Evolutionary conservation across 2,113 vertebrate species (phyloP).

Genomic region (Oophaga pumilio): DNA sequence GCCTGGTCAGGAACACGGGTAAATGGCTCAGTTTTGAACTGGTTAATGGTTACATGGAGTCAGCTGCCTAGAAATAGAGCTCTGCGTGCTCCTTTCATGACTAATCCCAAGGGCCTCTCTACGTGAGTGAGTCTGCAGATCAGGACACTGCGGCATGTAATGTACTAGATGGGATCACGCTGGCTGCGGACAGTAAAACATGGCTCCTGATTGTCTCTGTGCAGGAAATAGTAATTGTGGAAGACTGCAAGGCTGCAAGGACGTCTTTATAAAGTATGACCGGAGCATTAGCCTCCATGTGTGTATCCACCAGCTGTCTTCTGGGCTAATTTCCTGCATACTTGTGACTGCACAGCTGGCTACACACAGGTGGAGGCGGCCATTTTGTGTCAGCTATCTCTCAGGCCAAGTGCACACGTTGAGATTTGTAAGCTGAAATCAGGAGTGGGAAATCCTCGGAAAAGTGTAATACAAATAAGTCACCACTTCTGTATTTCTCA

Average conservation of each 20-base stretch:
- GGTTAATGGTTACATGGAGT: neutral
- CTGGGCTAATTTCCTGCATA: neutral
- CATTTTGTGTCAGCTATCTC: neutral
- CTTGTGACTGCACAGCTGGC: neutral
- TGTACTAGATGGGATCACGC: neutral
- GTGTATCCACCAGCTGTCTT: neutral
- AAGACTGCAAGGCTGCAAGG: neutral
- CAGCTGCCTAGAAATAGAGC: conserved; percentile 20
- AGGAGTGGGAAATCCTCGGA: too few relatives aligned
- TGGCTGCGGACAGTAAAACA: neutral
- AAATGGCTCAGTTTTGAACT: too few relatives aligned
- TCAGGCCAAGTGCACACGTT: neutral
- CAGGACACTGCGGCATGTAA: neutral
- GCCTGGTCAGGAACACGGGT: too few relatives aligned
- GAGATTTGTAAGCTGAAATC: too few relatives aligned
- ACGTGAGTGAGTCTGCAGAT: conserved; percentile 26
- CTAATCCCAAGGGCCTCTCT: conserved; percentile 10
- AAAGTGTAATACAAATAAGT: too few relatives aligned
- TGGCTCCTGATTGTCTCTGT: neutral
- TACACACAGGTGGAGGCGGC: neutral
- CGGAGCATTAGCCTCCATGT: neutral
- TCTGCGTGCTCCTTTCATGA: neutral
- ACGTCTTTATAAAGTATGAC: neutral
- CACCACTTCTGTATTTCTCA: too few relatives aligned
- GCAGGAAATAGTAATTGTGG: neutral